phyloP scores from a whole-genome alignment of 53 echinoderm and acorn worm genomes.

The Glandiceps talaboti region DNA sequence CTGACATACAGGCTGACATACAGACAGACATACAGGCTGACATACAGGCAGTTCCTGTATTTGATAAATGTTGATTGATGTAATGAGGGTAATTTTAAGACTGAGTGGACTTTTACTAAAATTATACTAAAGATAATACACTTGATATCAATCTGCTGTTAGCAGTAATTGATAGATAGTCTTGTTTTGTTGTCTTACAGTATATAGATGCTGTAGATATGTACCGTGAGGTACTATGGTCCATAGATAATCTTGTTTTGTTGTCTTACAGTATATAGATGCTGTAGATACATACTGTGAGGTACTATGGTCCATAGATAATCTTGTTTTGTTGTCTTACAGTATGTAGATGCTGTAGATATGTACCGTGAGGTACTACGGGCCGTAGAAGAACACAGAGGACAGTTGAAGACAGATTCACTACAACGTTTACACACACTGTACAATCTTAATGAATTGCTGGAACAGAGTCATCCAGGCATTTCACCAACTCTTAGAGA shows the following conservation, averaged over 20 bases:
- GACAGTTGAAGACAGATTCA: slow-evolving; percentile 71
- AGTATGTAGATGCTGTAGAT: slow-evolving; percentile 59
- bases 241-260: too few species aligned
- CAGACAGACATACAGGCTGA: too few species aligned
- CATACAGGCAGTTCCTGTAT: too few species aligned
- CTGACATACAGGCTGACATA: too few species aligned
- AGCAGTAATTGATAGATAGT: too few species aligned
- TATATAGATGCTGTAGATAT: slow-evolving; percentile 51
- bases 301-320: slow-evolving; percentile 55
- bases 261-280: slow-evolving; percentile 28
- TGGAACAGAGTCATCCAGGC: slow-evolving; percentile 52
- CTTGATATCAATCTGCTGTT: too few species aligned
- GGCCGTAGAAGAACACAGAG: slow-evolving; percentile 69
- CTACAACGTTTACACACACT: slow-evolving; percentile 75
- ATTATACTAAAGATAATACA: too few species aligned
- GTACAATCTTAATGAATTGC: slow-evolving; percentile 58
- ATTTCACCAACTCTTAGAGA: slow-evolving; percentile 61
- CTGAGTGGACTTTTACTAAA: too few species aligned
- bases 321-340: too few species aligned
- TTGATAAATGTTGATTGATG: too few species aligned
- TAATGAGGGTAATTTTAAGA: too few species aligned
- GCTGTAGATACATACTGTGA: slow-evolving; percentile 79
- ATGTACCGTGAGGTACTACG: slow-evolving; percentile 72
- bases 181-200: slow-evolving; percentile 18
- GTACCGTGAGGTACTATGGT: slow-evolving; percentile 74